Conservation (phyloP, 1,140 invertebrate genomes). For the Catajapyx aquilonaris region DNA sequence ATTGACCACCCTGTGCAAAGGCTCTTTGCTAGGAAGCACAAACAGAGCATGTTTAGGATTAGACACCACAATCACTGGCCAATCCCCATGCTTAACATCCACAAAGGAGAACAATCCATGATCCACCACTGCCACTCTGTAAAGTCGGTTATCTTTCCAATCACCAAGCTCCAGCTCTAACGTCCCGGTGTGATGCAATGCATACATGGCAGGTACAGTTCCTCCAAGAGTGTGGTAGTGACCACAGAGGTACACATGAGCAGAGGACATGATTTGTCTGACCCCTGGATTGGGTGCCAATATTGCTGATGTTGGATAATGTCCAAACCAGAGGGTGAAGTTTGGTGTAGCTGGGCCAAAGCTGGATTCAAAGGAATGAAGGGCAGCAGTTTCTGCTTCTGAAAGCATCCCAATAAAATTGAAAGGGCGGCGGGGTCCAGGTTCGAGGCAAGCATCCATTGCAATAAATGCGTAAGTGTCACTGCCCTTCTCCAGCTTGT, state of each 20-base stretch:
- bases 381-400: conserved; percentile 29
- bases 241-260: conserved; percentile 68
- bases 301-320: conserved; percentile 82
- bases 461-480: conserved; percentile 57
- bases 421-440: conserved; percentile 67
- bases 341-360: conserved; percentile 20
- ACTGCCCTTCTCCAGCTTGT: conserved; percentile 30
- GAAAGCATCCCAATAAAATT: conserved; percentile 71
- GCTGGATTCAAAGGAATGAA: conserved; percentile 28
- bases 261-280: conserved; percentile 29
- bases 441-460: conserved; percentile 69
- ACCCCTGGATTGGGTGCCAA: conserved; percentile 32
- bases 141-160: conserved; percentile 83
- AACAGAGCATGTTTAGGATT: conserved; percentile 72
- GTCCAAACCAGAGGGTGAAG: conserved; percentile 69
- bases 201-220: conserved; percentile 64
- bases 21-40: conserved; percentile 47
- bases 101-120: conserved; percentile 76
- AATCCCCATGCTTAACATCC: conserved; percentile 50
- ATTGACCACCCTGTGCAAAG: conserved; percentile 35
- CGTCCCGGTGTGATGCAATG: conserved; percentile 57
- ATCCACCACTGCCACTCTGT: conserved; percentile 61
- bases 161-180: conserved; percentile 78
- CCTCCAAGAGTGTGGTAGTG: conserved; percentile 72
- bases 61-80: conserved; percentile 65